phyloP scores from a whole-genome alignment of 2,113 vertebrate species.

The Ceyx margarethae region DNA sequence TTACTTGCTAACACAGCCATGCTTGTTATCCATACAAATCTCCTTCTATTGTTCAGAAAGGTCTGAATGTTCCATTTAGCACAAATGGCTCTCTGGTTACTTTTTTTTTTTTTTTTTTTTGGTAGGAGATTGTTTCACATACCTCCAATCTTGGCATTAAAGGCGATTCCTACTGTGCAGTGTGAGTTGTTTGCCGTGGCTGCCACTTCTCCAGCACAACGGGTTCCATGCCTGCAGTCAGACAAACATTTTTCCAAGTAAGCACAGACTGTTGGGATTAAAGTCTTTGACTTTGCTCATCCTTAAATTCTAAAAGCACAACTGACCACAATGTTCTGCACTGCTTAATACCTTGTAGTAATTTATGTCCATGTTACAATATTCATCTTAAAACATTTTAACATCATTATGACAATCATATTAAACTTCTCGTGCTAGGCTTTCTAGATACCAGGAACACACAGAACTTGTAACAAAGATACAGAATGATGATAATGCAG shows the following conservation, averaged over 20 bases:
- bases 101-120: not conserved
- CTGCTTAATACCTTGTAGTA: not conserved
- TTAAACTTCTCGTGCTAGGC: not conserved
- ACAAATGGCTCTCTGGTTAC: not conserved
- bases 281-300: not conserved
- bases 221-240: constrained; percentile 93
- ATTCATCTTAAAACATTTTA: not conserved
- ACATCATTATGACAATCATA: not conserved
- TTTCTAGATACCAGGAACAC: not conserved
- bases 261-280: constrained; percentile 8
- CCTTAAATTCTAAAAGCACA: not conserved
- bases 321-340: not conserved
- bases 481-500: not conserved
- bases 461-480: not conserved
- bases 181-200: constrained; percentile 97
- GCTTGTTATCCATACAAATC: not conserved
- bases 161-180: constrained; percentile 97
- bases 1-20: not conserved
- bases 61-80: not conserved
- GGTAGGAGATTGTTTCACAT: constrained; percentile 56
- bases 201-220: constrained; percentile 97
- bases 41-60: not conserved
- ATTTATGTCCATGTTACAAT: not conserved
- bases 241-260: constrained; percentile 68
- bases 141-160: constrained; percentile 98